Evolutionary conservation across 1,140 invertebrate genomes (phyloP).

Genomic region (Orius laevigatus): DNA sequence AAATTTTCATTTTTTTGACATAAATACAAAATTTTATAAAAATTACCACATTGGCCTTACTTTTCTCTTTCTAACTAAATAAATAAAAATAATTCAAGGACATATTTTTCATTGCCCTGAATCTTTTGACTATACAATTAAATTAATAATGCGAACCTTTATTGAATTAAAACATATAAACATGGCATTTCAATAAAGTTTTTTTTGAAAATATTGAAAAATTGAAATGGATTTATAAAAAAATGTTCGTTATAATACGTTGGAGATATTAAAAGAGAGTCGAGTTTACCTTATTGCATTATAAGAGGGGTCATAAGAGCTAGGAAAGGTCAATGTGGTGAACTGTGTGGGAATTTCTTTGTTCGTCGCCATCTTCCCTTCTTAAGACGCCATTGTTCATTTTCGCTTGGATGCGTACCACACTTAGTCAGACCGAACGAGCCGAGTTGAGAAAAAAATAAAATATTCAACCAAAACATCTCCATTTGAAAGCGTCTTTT

Average conservation of each 20-base stretch:
- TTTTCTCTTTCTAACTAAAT: too few species aligned
- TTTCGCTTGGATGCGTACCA: slow-evolving; percentile 13
- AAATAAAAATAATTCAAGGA: not conserved
- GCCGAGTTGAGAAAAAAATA: not conserved
- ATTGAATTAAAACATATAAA: too few species aligned
- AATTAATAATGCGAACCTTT: too few species aligned
- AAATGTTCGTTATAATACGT: too few species aligned
- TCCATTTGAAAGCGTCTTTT: too few species aligned
- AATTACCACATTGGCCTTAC: not conserved
- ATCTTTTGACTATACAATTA: slow-evolving; percentile 1
- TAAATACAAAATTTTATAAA: too few species aligned
- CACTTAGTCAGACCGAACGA: slow-evolving; percentile 4
- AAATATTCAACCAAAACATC: too few species aligned
- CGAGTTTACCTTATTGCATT: slow-evolving; percentile 1
- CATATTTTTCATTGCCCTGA: not conserved
- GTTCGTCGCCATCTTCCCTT: slow-evolving; percentile 13
- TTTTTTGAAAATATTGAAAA: too few species aligned
- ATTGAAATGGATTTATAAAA: too few species aligned
- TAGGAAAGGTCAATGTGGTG: slow-evolving; percentile 7
- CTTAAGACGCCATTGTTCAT: slow-evolving; percentile 11
- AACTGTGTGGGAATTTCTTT: slow-evolving; percentile 11
- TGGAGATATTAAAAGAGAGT: too few species aligned
- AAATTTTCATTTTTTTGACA: too few species aligned
- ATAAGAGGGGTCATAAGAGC: slow-evolving; percentile 9
- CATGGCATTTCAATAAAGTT: too few species aligned